These are phyloP conservation scores for Lagria hirta DNA, from an alignment of 2,888 invertebrate genomes.

Conservation along the genomic window DNA sequence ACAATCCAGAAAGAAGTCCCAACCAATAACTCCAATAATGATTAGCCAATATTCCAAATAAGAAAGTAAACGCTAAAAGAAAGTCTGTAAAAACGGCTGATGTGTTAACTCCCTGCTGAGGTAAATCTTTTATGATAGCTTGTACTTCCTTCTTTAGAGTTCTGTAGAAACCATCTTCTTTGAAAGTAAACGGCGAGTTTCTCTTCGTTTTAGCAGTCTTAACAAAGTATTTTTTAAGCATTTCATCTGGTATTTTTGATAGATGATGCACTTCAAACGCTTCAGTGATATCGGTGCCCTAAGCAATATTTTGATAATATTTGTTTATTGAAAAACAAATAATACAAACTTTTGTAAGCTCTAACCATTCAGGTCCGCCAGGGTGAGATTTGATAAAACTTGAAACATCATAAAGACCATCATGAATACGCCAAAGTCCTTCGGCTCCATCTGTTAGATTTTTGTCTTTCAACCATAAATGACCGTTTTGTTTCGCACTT, in stretches of 20 bases:
- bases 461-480: constrained; percentile 65
- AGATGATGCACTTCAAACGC: constrained; percentile 76
- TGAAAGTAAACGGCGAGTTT: constrained; percentile 72
- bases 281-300: constrained; percentile 81
- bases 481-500: constrained; percentile 30
- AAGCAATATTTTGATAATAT: constrained; percentile 6
- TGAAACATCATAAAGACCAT: constrained; percentile 81
- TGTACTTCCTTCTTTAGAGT: constrained; percentile 62
- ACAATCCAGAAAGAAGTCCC: constrained; percentile 58
- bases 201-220: constrained; percentile 64
- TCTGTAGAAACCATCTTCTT: constrained; percentile 72
- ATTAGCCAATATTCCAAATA: constrained; percentile 40
- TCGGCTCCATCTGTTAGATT: constrained; percentile 70
- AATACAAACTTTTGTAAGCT: constrained; percentile 62
- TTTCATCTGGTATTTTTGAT: constrained; percentile 55
- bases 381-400: constrained; percentile 81
- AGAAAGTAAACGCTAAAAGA: constrained; percentile 45
- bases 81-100: constrained; percentile 53
- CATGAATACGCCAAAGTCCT: constrained; percentile 75
- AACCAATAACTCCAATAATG: constrained; percentile 50
- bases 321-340: not conserved
- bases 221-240: constrained; percentile 67
- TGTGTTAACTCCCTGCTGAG: constrained; percentile 45
- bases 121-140: constrained; percentile 58
- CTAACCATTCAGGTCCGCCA: constrained; percentile 78